Conservation (phyloP, 2,888 invertebrate genomes). For the Caenorhabditis sp. region DNA sequence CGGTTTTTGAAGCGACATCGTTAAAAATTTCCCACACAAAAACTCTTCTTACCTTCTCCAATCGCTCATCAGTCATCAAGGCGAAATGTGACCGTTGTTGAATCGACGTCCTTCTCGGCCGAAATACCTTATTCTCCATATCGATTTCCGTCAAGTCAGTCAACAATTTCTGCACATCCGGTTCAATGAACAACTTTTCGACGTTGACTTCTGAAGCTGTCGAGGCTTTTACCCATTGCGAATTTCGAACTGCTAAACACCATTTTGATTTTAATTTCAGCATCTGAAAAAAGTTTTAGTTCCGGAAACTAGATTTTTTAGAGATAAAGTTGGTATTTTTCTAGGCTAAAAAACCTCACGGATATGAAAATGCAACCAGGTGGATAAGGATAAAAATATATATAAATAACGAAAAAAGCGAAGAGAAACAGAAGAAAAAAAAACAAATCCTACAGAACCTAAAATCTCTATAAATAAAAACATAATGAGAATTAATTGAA, state of each 20-base stretch:
- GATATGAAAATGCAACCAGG: background rate
- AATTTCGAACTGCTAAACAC: constrained; percentile 6
- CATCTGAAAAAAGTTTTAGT: constrained; percentile 8
- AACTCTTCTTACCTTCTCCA: constrained; percentile 62
- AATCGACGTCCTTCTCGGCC: constrained; percentile 55
- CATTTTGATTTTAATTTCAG: constrained; percentile 25
- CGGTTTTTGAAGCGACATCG: too few species aligned
- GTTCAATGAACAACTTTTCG: constrained; percentile 60
- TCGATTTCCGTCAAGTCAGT: constrained; percentile 63
- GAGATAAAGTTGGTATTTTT: too few species aligned
- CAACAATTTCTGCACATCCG: constrained; percentile 59
- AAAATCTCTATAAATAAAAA: constrained; percentile 5
- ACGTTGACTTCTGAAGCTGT: constrained; percentile 41
- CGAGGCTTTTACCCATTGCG: constrained; percentile 34
- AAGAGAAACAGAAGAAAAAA: too few species aligned
- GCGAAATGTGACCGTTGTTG: constrained; percentile 67
- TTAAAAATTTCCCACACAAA: too few species aligned
- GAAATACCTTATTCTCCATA: constrained; percentile 62
- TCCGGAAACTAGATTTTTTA: too few species aligned
- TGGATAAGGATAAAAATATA: background rate
- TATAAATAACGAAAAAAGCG: background rate
- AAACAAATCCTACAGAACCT: background rate
- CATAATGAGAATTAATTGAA: constrained; percentile 53
- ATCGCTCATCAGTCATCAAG: constrained; percentile 69
- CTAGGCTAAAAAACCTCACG: too few species aligned